Conservation (phyloP, 2,113 vertebrate species). For the Suncus etruscus region DNA sequence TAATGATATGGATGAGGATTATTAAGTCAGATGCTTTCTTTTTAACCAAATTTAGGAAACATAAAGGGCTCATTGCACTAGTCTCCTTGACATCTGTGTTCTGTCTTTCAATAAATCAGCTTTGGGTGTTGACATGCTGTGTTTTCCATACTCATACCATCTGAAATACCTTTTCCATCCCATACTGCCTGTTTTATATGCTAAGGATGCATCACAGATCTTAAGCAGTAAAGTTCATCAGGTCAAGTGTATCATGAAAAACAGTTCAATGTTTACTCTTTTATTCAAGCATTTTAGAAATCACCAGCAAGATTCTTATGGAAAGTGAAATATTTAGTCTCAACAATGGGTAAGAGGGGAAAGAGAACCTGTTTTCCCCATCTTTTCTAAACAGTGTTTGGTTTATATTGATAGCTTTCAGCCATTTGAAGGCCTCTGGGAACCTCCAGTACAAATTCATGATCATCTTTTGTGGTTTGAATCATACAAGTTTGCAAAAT, state of each 20-base stretch:
- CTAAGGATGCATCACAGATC: neutral
- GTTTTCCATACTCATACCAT: neutral
- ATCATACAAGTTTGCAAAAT: neutral
- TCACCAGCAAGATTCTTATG: neutral
- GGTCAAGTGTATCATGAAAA: neutral
- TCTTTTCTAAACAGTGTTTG: neutral
- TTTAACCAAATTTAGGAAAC: conserved; percentile 47
- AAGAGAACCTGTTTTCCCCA: neutral
- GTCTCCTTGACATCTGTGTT: neutral
- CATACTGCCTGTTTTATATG: neutral
- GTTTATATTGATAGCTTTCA: neutral
- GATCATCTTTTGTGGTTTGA: conserved; percentile 11
- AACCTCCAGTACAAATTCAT: conserved; percentile 1
- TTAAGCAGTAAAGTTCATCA: conserved; percentile 6
- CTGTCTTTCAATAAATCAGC: conserved; percentile 5
- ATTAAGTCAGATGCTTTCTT: conserved; percentile 44
- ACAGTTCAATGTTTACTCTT: conserved; percentile 36
- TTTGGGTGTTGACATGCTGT: neutral
- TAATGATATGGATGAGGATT: conserved; percentile 34
- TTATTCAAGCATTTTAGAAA: conserved; percentile 27
- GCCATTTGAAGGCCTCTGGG: neutral
- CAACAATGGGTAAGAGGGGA: conserved; percentile 14
- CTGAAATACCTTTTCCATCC: conserved; percentile 35
- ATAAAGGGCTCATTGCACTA: neutral
- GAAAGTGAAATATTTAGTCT: neutral